Conservation (phyloP, 2,113 vertebrate genomes). For the Puffinus mauretanicus region DNA sequence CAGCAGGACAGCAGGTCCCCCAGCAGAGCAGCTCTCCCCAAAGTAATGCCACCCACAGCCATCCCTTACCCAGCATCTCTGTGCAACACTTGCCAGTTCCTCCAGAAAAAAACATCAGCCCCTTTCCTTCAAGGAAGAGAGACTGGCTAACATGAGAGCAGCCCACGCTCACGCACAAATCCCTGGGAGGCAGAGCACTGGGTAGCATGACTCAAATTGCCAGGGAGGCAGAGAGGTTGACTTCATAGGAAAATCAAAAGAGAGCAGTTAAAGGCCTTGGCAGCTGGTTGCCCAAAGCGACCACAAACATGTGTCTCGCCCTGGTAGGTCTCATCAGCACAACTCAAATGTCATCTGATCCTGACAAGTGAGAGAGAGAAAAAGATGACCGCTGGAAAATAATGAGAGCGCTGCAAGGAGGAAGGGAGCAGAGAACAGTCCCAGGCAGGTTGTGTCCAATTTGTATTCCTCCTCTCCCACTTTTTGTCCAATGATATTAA, state of each 20-base stretch:
- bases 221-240: background rate
- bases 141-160: background rate
- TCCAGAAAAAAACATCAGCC: background rate
- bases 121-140: background rate
- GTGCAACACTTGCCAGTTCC: background rate
- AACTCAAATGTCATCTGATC: slow-evolving; percentile 25
- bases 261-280: slow-evolving; percentile 29
- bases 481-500: background rate
- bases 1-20: background rate
- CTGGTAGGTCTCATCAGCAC: slow-evolving; percentile 46
- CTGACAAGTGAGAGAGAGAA: background rate
- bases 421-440: background rate
- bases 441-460: accelerated
- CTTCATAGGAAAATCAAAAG: background rate
- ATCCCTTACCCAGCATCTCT: background rate
- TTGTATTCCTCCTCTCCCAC: background rate
- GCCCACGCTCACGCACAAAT: background rate
- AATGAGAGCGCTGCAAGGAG: background rate
- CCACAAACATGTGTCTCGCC: slow-evolving; percentile 43
- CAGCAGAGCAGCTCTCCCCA: background rate
- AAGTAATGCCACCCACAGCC: background rate
- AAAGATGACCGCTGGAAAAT: background rate
- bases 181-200: background rate
- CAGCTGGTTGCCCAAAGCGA: slow-evolving; percentile 41
- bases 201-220: background rate